Evolutionary conservation across 1,140 invertebrate species (phyloP), one percentile per base, ranked within the genome.

Genomic region (Diabrotica undecimpunctata): DNA sequence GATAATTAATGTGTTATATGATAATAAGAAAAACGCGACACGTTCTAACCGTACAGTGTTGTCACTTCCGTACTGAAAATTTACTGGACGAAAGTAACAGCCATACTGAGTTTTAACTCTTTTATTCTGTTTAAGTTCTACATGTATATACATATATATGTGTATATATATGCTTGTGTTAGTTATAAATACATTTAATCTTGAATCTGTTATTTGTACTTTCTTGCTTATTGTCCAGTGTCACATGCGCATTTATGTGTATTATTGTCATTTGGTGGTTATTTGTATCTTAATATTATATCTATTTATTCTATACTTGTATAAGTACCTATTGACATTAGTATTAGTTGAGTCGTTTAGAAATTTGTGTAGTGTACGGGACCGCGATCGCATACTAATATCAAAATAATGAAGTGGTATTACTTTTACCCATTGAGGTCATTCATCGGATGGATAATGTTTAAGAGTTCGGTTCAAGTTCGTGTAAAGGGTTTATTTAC

Each of bases 221-320:
- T 76, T 70, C 68, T 77, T 78, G 77, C 77, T 78, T 78, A 77
- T 70, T 78, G 77, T 78, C 76, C 77, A 78, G 77, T 78, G 76
- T 78, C 76, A 76, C 71, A 72, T 76, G 73, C 75, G 75, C 74
- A 77, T 78, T 77, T 78, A 74, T 78, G 75, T 78, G 75, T 78
- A 76, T 76, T 78, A 76, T 78, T 78, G 75, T 77, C 72, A 77
- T 76, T 78, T 75, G 74, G 72, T 77, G 74, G 74, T 77, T 75
- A 77, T 74, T 77, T 77, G 73, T 77, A 76, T 74, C 73, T 71
- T 68, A 68, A 64, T 75, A 46, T 46, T 46, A 73, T 75, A 75
- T 68, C 71, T 77, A 76, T 74, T 77, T 74, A 75, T 71, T 65
- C 8, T 46, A 46, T 46, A 61, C 60, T 75, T 77, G 75, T 77